Conservation (phyloP, 2,888 invertebrate species). For the Drymonia ruficornis region DNA sequence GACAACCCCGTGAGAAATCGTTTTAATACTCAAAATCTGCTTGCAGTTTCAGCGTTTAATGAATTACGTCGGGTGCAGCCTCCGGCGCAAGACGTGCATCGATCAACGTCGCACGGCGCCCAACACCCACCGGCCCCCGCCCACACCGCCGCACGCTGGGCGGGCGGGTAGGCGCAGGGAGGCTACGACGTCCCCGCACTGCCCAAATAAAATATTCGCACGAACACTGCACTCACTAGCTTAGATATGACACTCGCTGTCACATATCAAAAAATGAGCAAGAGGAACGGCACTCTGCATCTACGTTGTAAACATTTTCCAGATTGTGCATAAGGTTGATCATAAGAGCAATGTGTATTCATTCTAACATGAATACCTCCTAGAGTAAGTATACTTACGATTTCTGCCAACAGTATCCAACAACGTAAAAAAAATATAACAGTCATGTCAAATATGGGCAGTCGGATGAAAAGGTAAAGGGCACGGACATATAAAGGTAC, state of each 20-base stretch:
- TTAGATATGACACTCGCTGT: slow-evolving; percentile 67
- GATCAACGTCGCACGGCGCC: slow-evolving; percentile 84
- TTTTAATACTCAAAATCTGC: slow-evolving; percentile 84
- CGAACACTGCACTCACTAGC: slow-evolving; percentile 60
- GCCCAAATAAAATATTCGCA: slow-evolving; percentile 83
- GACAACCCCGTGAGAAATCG: slow-evolving; percentile 82
- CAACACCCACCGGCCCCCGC: slow-evolving; percentile 43
- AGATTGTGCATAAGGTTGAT: too few relatives aligned
- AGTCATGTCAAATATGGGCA: too few relatives aligned
- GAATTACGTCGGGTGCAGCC: slow-evolving; percentile 85
- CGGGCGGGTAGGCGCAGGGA: slow-evolving; percentile 69
- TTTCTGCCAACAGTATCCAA: too few relatives aligned
- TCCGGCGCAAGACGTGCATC: slow-evolving; percentile 87
- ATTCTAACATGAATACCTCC: too few relatives aligned
- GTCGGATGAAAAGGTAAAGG: too few relatives aligned
- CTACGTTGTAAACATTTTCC: not conserved
- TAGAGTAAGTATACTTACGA: too few relatives aligned
- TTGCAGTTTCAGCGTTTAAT: slow-evolving; percentile 84
- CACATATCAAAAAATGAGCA: slow-evolving; percentile 52
- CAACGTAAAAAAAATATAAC: too few relatives aligned
- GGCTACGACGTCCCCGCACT: slow-evolving; percentile 64
- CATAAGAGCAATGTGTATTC: too few relatives aligned
- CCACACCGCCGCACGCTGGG: slow-evolving; percentile 32
- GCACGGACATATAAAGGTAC: too few relatives aligned
- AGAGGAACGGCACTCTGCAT: slow-evolving; percentile 21